Percentiles rank a stretch among this genome's conserved stretches.
Conservation (phyloP, 2,113 vertebrate genomes). For the Salvelinus sp. region DNA sequence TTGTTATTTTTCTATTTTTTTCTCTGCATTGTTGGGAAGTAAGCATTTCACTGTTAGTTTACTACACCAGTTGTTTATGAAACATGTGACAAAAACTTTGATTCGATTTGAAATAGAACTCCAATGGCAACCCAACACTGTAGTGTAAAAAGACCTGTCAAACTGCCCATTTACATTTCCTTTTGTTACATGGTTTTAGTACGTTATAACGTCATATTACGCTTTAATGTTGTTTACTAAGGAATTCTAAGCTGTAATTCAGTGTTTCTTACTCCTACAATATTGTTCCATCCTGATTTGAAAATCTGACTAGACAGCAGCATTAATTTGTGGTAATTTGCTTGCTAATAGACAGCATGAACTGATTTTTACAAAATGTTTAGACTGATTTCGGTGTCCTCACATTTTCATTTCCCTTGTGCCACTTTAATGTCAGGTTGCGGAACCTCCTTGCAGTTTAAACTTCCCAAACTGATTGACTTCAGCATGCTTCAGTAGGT, state of each 20-base stretch:
- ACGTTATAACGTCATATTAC: slow-evolving; percentile 1
- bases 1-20: too few species aligned
- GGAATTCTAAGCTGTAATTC: slow-evolving; percentile 19
- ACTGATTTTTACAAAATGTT: slow-evolving; percentile 35
- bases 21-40: too few species aligned
- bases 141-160: background rate
- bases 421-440: slow-evolving; percentile 32
- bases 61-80: too few species aligned
- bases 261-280: slow-evolving; percentile 19
- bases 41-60: too few species aligned
- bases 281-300: slow-evolving; percentile 24
- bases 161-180: background rate
- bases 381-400: slow-evolving; percentile 43
- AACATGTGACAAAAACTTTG: too few species aligned
- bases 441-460: slow-evolving; percentile 4
- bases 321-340: slow-evolving; percentile 42
- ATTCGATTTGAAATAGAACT: slow-evolving; percentile 13
- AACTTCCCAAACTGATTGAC: slow-evolving; percentile 36
- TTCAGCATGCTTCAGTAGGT: slow-evolving; percentile 10
- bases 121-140: background rate
- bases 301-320: slow-evolving; percentile 45
- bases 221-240: slow-evolving; percentile 12
- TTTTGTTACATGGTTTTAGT: background rate
- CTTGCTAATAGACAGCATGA: slow-evolving; percentile 44
- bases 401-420: slow-evolving; percentile 44